phyloP scores from a whole-genome alignment of 2,888 invertebrate species.

The Urechis unicinctus region DNA sequence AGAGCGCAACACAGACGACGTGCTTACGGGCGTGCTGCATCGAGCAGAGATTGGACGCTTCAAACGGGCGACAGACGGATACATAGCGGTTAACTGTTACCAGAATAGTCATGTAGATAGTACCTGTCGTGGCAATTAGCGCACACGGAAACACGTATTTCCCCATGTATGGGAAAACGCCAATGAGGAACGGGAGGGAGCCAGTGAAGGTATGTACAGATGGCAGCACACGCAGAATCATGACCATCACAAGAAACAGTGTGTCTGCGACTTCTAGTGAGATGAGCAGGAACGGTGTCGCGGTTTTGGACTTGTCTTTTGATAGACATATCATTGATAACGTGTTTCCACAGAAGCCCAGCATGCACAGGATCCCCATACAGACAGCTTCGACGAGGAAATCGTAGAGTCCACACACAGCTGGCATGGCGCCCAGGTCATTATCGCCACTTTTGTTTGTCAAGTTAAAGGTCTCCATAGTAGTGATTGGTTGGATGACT shows the following conservation, averaged over 20 bases:
- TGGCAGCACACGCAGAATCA: slow-evolving; percentile 21
- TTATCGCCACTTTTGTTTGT: not conserved
- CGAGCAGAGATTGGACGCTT: slow-evolving; percentile 20
- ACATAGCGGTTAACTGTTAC: slow-evolving; percentile 23
- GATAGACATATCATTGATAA: slow-evolving; percentile 22
- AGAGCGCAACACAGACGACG: slow-evolving; percentile 16
- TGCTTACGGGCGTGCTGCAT: slow-evolving; percentile 17
- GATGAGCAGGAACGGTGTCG: slow-evolving; percentile 22
- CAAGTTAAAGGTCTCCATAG: not conserved
- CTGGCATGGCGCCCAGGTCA: too few relatives aligned
- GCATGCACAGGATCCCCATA: slow-evolving; percentile 22
- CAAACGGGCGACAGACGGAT: slow-evolving; percentile 21
- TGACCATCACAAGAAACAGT: slow-evolving; percentile 20
- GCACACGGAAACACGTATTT: slow-evolving; percentile 20
- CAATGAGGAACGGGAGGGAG: not conserved
- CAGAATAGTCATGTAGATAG: slow-evolving; percentile 23
- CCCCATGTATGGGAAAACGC: slow-evolving; percentile 16
- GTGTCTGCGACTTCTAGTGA: slow-evolving; percentile 24
- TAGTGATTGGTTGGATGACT: not conserved
- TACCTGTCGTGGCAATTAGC: slow-evolving; percentile 17
- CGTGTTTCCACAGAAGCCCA: slow-evolving; percentile 24
- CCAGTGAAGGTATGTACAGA: slow-evolving; percentile 13
- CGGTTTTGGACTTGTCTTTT: slow-evolving; percentile 23
- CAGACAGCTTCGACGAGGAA: slow-evolving; percentile 23
- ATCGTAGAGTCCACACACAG: slow-evolving; percentile 20